Evolutionary conservation across 1,140 invertebrate species (phyloP).

Genomic region (Drosophila micromelanica): DNA sequence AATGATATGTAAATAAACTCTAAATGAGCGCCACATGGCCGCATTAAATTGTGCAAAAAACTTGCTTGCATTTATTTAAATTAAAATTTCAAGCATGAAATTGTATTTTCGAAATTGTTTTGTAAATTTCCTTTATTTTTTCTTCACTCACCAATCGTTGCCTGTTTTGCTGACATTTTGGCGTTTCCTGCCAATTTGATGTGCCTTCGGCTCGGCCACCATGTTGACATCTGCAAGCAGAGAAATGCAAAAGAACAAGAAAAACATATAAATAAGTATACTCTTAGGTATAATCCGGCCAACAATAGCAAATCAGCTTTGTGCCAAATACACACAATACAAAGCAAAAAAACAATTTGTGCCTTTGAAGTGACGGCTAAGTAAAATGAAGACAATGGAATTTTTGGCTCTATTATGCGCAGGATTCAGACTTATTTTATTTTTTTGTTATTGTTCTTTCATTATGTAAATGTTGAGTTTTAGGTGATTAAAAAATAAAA

Average conservation of each 20-base stretch:
- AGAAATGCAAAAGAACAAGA: conserved; percentile 21
- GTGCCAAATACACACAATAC: conserved; percentile 28
- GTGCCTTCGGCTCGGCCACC: conserved; percentile 93
- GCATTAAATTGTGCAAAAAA: conserved; percentile 70
- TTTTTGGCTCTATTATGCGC: conserved; percentile 40
- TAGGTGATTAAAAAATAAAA: conserved; percentile 58
- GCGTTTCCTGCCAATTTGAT: conserved; percentile 91
- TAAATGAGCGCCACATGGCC: conserved; percentile 64
- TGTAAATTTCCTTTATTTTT: conserved; percentile 16
- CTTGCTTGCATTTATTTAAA: conserved; percentile 61
- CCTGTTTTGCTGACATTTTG: conserved; percentile 92
- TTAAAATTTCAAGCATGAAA: conserved; percentile 60
- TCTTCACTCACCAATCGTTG: conserved; percentile 90
- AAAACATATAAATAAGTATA: conserved; percentile 13
- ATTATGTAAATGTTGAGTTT: conserved; percentile 70
- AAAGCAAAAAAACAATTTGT: conserved; percentile 36
- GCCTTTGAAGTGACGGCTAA: conserved; percentile 56
- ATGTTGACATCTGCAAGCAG: conserved; percentile 87
- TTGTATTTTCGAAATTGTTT: conserved; percentile 41
- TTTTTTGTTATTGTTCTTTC: conserved; percentile 50
- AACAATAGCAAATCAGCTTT: conserved; percentile 41
- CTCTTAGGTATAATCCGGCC: conserved; percentile 19
- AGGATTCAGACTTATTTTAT: conserved; percentile 14
- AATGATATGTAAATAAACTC: conserved; percentile 80
- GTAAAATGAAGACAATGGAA: conserved; percentile 41